Percentiles rank a stretch among this genome's conserved stretches.
These are phyloP conservation scores for Phocoena phocoena DNA, from an alignment of 2,113 vertebrate species.

Conservation along the genomic window DNA sequence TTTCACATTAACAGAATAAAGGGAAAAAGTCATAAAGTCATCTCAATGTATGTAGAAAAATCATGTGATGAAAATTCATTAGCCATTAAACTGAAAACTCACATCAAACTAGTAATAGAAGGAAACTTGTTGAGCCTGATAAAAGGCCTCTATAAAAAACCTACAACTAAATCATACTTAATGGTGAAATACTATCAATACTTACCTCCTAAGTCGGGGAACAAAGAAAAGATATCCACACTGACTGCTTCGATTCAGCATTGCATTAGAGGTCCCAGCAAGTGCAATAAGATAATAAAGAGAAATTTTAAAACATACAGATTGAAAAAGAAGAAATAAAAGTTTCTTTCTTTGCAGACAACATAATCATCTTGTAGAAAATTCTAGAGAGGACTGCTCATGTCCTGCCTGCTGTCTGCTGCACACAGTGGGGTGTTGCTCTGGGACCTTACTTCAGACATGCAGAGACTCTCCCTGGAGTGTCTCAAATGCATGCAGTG, in stretches of 20 bases:
- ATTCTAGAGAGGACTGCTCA: not conserved
- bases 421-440: too few relatives aligned
- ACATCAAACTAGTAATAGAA: not conserved
- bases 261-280: not conserved
- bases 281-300: not conserved
- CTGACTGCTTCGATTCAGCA: not conserved
- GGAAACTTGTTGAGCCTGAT: not conserved
- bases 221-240: not conserved
- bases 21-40: not conserved
- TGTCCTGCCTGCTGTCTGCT: too few relatives aligned
- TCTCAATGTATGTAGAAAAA: not conserved
- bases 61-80: not conserved
- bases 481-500: too few relatives aligned
- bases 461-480: too few relatives aligned
- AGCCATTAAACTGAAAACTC: not conserved
- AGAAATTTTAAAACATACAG: not conserved
- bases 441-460: too few relatives aligned
- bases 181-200: not conserved
- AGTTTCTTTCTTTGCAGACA: not conserved
- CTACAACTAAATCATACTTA: not conserved
- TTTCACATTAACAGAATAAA: not conserved
- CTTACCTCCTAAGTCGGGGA: not conserved
- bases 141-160: not conserved
- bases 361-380: not conserved
- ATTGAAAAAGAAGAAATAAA: not conserved